Base-by-base conservation (phyloP, 1,140 invertebrate species). In the Apis florea region DNA sequence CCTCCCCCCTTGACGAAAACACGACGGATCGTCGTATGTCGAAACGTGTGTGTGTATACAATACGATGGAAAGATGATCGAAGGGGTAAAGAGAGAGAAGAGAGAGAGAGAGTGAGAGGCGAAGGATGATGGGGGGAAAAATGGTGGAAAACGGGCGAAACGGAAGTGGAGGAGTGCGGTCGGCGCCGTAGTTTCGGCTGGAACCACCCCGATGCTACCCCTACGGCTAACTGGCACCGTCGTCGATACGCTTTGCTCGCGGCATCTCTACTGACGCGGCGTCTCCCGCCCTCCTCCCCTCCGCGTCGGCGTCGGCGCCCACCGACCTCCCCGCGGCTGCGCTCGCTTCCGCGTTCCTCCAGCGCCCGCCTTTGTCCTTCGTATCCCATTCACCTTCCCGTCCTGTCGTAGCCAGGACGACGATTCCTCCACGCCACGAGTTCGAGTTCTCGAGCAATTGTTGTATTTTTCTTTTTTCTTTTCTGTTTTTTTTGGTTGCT, bases 191-290 rank as follows among this genome's bases (percentile, higher is more conserved):
- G 75, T 77, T 72, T 82, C 75, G 75, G 64, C 59, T 76, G 73
- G 71, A 85, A 83, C 81, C 68, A 85, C 76, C 74, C 75, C 63
- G 56, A 68, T 56, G 40, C 40, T 77, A 85, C 47, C 69, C 79
- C 63, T 26, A 31, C 54, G 67, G 85, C 68, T 81, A 61, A 82
- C 72, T 78, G 61, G 21, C 49, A 51, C 26, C 59, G 40, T 24
- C 63, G 59, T 26, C 64, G 58, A 61, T 63, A 63, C 67, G 24
- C 70, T 51, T n/a, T 71, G 69, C 58, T 21, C 66, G 61, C 76
- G 84, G 67, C 85, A 75, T 80, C 64, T 78, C 74, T 64, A 85
- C 85, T 85, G 81, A 61, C 75, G 59, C 69, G 40, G 21, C 51
- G 73, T 5, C 56, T n/a, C 19, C n/a, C 70, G 9, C 68, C 51